Base-by-base conservation (phyloP, 2,797 vertebrate species). In the Leptodactylus fallax region DNA sequence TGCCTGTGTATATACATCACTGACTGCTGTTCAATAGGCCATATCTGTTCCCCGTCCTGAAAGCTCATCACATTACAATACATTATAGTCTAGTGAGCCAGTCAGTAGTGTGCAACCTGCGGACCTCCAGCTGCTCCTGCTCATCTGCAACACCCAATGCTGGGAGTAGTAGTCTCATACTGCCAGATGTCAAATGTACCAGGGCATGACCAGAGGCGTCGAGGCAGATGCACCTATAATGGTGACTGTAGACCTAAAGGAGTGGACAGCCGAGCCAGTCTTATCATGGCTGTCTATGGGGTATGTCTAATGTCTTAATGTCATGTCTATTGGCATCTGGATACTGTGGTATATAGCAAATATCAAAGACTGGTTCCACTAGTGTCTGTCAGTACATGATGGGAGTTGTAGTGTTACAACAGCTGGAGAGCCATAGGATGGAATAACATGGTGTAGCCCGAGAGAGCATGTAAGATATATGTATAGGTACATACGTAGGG, bases 331-430 rank as follows among this genome's bases (percentile, higher is more conserved):
- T 36, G 25, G 25, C 13, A 25, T 12, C 23, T 69, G 10, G 13
- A 16, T 23, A 53, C 13, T 77, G 14, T 7, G 21, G n/a, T 77
- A 2, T 13, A 8, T n/a, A 1, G 7, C 36, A 74, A 10, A 51
- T n/a, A 74, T 47, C 3, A n/a, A 6, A 8, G 67, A 16, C 63
- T 25, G 36, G 36, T 36, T 36, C 36, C 36, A 36, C 36, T 36
- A 36, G 36, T 36, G 8, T 21, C 7, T 56, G 7, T 4, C 27
- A 17, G 67, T 21, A 12, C 47, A 77, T 53, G 21, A 77, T 53
- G 49, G 74, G 21, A 77, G 47, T 77, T 23, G 47, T 53, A 53
- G 74, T 23, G 53, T 51, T 77, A 51, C 74, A 77, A 77, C 47
- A 9, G 16, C 0, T 23, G 21, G 21, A 77, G 74, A 77, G 36